These are phyloP conservation scores for Erebia ligea DNA, from an alignment of 2,888 invertebrate genomes.

Conservation along the genomic window DNA sequence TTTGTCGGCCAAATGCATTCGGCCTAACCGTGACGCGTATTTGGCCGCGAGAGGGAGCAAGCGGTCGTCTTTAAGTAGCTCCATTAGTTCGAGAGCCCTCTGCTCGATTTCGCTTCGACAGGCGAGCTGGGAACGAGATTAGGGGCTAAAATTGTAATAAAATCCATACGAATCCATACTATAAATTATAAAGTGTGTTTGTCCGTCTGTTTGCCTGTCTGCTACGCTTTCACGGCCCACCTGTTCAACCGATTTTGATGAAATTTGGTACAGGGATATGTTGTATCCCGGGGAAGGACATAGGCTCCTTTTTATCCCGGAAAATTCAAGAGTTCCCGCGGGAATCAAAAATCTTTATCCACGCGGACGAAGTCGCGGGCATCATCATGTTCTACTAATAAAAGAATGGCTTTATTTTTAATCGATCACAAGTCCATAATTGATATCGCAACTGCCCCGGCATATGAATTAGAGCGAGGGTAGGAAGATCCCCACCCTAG, in stretches of 20 bases:
- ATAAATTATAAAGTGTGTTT: too few relatives aligned
- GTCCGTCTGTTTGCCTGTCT: too few relatives aligned
- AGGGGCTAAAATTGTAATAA: not conserved
- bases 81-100: constrained; percentile 93
- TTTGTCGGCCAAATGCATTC: constrained; percentile 90
- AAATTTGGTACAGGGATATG: too few relatives aligned
- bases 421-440: too few relatives aligned
- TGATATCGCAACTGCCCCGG: not conserved
- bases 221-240: too few relatives aligned
- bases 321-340: too few relatives aligned
- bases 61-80: constrained; percentile 90
- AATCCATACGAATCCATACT: too few relatives aligned
- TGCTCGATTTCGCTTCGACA: constrained; percentile 93
- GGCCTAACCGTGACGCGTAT: constrained; percentile 91
- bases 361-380: too few relatives aligned
- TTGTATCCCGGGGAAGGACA: too few relatives aligned
- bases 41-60: constrained; percentile 93
- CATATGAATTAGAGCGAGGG: not conserved
- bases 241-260: too few relatives aligned
- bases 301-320: too few relatives aligned
- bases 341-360: too few relatives aligned
- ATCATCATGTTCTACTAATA: not conserved
- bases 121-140: constrained; percentile 85
- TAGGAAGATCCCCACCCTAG: not conserved
- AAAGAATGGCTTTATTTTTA: not conserved